Evolutionary conservation across 1,140 invertebrate genomes (phyloP).

Genomic region (Dufourea novaeangliae): DNA sequence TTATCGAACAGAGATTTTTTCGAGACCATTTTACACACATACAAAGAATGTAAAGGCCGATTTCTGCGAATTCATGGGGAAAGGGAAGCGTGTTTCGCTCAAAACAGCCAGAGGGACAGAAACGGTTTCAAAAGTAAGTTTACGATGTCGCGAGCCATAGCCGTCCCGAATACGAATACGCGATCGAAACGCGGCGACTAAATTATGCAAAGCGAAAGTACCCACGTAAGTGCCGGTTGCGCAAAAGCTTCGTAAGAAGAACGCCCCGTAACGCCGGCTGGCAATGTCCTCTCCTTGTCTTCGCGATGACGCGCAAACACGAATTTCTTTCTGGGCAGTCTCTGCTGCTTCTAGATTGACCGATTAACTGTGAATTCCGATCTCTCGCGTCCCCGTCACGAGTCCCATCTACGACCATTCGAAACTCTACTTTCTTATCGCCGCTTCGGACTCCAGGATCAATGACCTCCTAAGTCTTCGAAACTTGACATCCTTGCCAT

Average conservation of each 20-base stretch:
- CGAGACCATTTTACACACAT: too few relatives aligned
- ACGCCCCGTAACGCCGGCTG: conserved; percentile 59
- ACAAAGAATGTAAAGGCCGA: too few relatives aligned
- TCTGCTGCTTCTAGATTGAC: conserved; percentile 11
- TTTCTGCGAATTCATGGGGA: conserved; percentile 8
- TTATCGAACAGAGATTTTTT: too few relatives aligned
- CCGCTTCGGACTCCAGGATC: not conserved
- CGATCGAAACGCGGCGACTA: conserved; percentile 65
- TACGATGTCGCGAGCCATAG: conserved; percentile 54
- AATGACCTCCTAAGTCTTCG: too few relatives aligned
- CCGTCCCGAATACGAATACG: conserved; percentile 65
- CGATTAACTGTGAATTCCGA: conserved; percentile 1
- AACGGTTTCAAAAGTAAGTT: conserved; percentile 47
- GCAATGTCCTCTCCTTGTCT: conserved; percentile 51
- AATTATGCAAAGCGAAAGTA: conserved; percentile 72
- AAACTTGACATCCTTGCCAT: too few relatives aligned
- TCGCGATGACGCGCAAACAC: conserved; percentile 47
- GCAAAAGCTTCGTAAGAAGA: conserved; percentile 66
- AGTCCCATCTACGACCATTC: not conserved
- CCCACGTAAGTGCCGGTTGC: conserved; percentile 65
- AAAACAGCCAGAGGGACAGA: not conserved
- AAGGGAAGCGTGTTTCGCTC: not conserved
- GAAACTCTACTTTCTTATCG: not conserved
- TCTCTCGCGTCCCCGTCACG: not conserved
- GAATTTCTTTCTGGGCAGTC: conserved; percentile 22